A percentile compares a stretch with the other conserved stretches of the same genome.
These are phyloP conservation scores for Sinocyclocheilus anshuiensis DNA, from an alignment of 2,113 vertebrate species.

Conservation along the genomic window DNA sequence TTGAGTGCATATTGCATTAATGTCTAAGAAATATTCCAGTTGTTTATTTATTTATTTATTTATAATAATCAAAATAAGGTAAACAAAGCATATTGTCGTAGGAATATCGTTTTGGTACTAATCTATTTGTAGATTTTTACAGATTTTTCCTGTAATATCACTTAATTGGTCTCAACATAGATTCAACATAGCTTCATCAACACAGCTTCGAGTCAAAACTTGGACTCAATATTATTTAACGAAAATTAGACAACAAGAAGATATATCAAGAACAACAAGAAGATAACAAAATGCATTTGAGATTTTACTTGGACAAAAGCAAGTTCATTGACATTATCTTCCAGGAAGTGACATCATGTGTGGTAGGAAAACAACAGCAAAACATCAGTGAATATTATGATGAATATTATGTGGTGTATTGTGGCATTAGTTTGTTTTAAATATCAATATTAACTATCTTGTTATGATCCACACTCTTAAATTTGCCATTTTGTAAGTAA, in stretches of 20 bases:
- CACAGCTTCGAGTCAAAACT: too few species aligned
- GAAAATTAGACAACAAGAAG: too few species aligned
- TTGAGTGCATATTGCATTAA: neutral
- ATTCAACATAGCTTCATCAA: too few species aligned
- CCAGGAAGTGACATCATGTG: conserved; percentile 3
- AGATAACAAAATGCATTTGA: neutral
- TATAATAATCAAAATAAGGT: neutral
- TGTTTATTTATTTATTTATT: neutral
- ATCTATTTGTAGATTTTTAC: too few species aligned
- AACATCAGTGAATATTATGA: neutral
- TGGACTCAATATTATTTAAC: too few species aligned
- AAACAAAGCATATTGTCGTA: neutral
- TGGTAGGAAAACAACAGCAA: neutral
- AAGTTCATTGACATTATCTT: neutral
- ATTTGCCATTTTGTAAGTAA: too few species aligned
- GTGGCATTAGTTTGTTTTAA: neutral
- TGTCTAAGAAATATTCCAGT: neutral
- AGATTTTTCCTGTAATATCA: too few species aligned
- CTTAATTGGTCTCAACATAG: too few species aligned
- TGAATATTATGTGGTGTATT: neutral
- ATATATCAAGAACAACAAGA: too few species aligned
- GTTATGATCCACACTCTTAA: neutral
- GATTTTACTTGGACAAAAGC: neutral
- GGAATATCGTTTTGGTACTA: neutral
- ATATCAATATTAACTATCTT: too few species aligned